Evolutionary conservation across 2,113 vertebrate genomes (phyloP).

Genomic region (Muntiacus muntjak): DNA sequence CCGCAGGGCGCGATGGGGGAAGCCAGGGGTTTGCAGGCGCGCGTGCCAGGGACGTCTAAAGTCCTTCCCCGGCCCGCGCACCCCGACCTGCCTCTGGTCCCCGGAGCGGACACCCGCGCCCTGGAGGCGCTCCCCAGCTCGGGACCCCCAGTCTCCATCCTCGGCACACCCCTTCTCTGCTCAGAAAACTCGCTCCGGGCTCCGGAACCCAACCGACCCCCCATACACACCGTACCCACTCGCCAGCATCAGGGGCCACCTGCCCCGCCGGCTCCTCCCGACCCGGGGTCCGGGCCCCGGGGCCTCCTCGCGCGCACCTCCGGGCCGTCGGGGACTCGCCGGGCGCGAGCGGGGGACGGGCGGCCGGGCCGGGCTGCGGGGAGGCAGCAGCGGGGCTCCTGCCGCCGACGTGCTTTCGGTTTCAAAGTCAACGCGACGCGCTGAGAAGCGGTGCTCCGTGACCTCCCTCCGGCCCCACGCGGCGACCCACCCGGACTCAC

Average conservation of each 20-base stretch:
- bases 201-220: fast-evolving
- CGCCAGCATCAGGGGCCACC: neutral
- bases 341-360: neutral
- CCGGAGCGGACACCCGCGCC: neutral
- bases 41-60: neutral
- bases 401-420: neutral
- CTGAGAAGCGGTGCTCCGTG: neutral
- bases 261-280: neutral
- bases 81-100: neutral
- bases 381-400: neutral
- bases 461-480: neutral
- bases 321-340: neutral
- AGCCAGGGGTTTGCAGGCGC: neutral
- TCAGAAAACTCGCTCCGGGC: neutral
- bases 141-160: neutral
- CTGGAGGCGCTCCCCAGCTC: neutral
- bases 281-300: neutral
- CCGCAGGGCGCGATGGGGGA: neutral
- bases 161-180: neutral
- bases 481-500: neutral
- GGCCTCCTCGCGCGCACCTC: neutral
- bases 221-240: no score
- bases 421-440: neutral
- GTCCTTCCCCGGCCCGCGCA: neutral
- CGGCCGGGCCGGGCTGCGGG: neutral